Evolutionary conservation across 2,113 vertebrate species (phyloP), one percentile per base, ranked within the genome.

Genomic region (Atlantisia rogersi): DNA sequence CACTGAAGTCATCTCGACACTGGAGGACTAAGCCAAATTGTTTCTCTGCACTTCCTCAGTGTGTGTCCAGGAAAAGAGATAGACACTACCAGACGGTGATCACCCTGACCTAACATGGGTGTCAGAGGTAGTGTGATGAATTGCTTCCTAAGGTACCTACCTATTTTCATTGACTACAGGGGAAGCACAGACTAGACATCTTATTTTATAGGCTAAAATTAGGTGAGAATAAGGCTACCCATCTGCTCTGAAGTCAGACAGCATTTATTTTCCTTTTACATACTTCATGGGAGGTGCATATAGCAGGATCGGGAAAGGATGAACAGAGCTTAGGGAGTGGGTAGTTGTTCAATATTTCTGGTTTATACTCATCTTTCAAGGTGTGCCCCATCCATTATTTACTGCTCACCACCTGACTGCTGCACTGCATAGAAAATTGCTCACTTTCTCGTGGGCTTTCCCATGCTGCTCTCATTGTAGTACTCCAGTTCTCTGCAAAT

Each of bases 401-500:
- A 95, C 79, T 86, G 46, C 63, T 64, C 46, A 71, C 50, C 25
- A 63, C 55, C 78, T 28, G 55, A 93, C 69, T 73, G 40, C 79
- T 83, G 55, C 68, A 18, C 52, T 77, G 92, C 80, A 70, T 65
- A 86, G 55, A 88, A 68, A 90, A 86, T 88, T 56, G 56, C 26
- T 95, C 58, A 81, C 90, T 86, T 96, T 94, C 92, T 96, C 22
- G 2, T 17, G 68, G 82, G 92, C 9, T 96, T 93, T 96, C 85
- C 71, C 40, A n/a, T 39, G 64, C 6, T 50, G 44, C 10, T 86
- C 8, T 82, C 71, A 52, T 59, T 77, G 75, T 77, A 80, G 67
- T 62, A 59, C 63, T 90, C 82, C 40, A 13, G 60, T 82, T 91
- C 84, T 85, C 70, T 56, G 25, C 82, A 93, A 86, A 90, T 90